Conservation (phyloP, 1,140 invertebrate species). For the Coptotermes formosanus region DNA sequence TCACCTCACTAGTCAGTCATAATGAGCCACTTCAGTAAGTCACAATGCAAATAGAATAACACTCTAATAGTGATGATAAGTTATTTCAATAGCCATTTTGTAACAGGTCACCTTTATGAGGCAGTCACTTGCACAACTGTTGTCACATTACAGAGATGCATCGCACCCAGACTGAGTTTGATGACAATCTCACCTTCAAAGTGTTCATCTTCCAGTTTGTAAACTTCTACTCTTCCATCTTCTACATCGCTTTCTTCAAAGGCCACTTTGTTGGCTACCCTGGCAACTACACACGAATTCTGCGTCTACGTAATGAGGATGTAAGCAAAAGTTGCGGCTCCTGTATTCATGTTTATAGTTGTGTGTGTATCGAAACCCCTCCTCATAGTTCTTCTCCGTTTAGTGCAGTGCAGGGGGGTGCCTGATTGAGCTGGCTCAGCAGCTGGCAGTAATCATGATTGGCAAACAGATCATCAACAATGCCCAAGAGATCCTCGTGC, state of each 20-base stretch:
- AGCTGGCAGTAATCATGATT: conserved; percentile 82
- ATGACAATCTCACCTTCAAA: conserved; percentile 80
- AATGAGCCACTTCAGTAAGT: too few relatives aligned
- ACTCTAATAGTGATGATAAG: too few relatives aligned
- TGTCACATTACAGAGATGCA: conserved; percentile 66
- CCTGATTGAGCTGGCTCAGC: conserved; percentile 78
- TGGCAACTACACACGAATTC: conserved; percentile 69
- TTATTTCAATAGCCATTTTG: too few relatives aligned
- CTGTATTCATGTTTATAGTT: not conserved
- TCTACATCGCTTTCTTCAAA: conserved; percentile 85
- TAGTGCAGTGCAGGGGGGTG: conserved; percentile 79
- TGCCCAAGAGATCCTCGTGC: conserved; percentile 71
- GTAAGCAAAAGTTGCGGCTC: conserved; percentile 47
- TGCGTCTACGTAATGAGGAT: conserved; percentile 69
- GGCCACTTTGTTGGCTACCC: conserved; percentile 78
- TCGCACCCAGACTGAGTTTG: conserved; percentile 80
- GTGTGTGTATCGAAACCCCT: not conserved
- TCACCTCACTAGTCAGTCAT: too few relatives aligned
- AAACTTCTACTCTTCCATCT: conserved; percentile 83
- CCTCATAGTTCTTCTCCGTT: not conserved
- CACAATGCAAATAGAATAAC: too few relatives aligned
- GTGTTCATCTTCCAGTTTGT: conserved; percentile 87
- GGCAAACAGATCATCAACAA: conserved; percentile 82
- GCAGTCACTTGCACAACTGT: too few relatives aligned
- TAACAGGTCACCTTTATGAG: too few relatives aligned